phyloP scores from a whole-genome alignment of 2,797 vertebrate genomes.

The Tarsius wallacei region DNA sequence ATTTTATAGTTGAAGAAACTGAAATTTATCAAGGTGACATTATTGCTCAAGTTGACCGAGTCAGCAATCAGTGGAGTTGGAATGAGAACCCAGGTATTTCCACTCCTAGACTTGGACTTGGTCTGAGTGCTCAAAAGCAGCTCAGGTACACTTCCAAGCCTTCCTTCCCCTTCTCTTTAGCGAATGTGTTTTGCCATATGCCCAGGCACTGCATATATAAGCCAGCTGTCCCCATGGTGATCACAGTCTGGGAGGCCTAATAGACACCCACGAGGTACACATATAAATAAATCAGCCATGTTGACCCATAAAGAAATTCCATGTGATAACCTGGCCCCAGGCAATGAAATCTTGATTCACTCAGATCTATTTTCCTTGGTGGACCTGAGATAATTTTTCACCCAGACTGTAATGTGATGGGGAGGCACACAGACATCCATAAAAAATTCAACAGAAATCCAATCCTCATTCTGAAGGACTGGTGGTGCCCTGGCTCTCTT shows the following conservation, averaged over 20 bases:
- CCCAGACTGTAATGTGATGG: constrained; percentile 53
- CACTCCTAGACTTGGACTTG: background rate
- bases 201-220: background rate
- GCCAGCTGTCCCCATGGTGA: constrained; percentile 11
- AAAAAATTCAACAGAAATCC: constrained; percentile 73
- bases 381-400: constrained; percentile 80
- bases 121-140: background rate
- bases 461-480: background rate
- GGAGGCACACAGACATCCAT: constrained; percentile 53
- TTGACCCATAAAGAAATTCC: constrained; percentile 72
- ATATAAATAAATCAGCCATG: constrained; percentile 48
- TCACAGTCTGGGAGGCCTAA: background rate
- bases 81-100: background rate
- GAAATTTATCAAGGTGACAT: background rate
- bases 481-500: background rate
- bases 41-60: background rate
- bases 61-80: background rate
- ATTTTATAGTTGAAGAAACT: background rate
- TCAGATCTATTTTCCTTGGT: constrained; percentile 80
- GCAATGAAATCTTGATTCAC: constrained; percentile 79
- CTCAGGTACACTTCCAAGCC: background rate
- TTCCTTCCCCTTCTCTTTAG: background rate
- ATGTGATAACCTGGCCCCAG: constrained; percentile 59
- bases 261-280: background rate
- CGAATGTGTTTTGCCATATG: background rate